A percentile compares a stretch with the other conserved stretches of the same genome.
Conservation (phyloP, 1,140 invertebrate species). For the Reticulitermes speratus region DNA sequence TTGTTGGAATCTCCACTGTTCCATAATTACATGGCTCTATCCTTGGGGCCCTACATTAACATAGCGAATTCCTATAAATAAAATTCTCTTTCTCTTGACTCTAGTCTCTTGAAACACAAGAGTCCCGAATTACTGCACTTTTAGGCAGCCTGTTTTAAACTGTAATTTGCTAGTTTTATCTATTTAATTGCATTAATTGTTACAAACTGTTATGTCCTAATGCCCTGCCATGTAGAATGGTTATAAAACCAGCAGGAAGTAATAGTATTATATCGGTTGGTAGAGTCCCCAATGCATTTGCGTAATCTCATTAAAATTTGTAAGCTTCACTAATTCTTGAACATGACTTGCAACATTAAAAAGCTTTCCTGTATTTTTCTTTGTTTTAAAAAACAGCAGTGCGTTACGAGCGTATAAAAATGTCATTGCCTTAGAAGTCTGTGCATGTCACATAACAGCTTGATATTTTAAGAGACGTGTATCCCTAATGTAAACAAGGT, state of each 20-base stretch:
- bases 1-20: background rate
- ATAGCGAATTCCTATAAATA: background rate
- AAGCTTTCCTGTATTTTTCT: background rate
- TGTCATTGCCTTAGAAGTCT: background rate
- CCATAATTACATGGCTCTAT: background rate
- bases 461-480: too few relatives aligned
- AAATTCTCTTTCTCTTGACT: background rate
- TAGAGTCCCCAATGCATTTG: background rate
- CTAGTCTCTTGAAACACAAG: background rate
- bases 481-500: too few relatives aligned
- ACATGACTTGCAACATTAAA: background rate
- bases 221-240: background rate
- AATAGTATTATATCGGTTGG: background rate
- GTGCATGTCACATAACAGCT: too few relatives aligned
- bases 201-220: conserved; percentile 2
- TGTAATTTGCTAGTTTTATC: conserved; percentile 13
- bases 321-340: background rate
- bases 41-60: background rate
- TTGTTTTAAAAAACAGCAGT: too few relatives aligned
- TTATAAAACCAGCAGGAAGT: background rate
- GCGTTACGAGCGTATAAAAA: background rate
- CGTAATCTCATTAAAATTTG: background rate
- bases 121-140: background rate
- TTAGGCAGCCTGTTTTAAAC: background rate
- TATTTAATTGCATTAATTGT: background rate